Evolutionary conservation across 2,888 invertebrate species (phyloP).

Genomic region (Himalopsyche anomala): DNA sequence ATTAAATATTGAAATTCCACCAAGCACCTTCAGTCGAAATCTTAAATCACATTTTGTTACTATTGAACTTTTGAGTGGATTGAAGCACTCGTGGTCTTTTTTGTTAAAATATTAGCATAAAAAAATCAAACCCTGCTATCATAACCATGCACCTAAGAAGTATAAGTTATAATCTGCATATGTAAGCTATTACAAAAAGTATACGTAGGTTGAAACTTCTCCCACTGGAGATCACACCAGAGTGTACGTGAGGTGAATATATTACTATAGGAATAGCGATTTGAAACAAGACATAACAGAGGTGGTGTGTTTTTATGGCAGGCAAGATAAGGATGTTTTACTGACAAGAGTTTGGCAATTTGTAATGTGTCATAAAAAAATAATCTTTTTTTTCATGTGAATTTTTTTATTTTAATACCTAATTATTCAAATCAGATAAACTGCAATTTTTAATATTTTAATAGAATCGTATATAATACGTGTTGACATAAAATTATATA

Average conservation of each 20-base stretch:
- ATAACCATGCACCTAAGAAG: background rate
- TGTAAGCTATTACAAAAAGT: conserved; percentile 26
- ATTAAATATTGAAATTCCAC: too few relatives aligned
- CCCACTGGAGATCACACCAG: conserved; percentile 9
- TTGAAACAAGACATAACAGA: background rate
- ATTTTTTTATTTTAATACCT: too few relatives aligned
- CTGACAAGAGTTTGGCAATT: background rate
- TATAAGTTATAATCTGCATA: background rate
- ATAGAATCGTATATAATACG: too few relatives aligned
- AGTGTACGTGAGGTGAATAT: conserved; percentile 26
- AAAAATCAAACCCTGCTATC: background rate
- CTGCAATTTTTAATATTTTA: too few relatives aligned
- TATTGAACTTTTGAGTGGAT: too few relatives aligned
- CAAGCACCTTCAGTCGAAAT: too few relatives aligned
- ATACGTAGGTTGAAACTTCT: background rate
- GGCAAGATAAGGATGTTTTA: background rate
- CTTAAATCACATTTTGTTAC: too few relatives aligned
- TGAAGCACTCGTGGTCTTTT: too few relatives aligned
- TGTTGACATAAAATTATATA: too few relatives aligned
- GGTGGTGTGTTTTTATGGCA: background rate
- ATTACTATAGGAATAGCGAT: background rate
- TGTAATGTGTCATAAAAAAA: background rate
- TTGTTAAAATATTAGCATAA: too few relatives aligned
- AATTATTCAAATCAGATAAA: too few relatives aligned
- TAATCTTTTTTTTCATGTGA: too few relatives aligned